Base-by-base conservation (phyloP, 2,113 vertebrate genomes). In the Prunella himalayana region DNA sequence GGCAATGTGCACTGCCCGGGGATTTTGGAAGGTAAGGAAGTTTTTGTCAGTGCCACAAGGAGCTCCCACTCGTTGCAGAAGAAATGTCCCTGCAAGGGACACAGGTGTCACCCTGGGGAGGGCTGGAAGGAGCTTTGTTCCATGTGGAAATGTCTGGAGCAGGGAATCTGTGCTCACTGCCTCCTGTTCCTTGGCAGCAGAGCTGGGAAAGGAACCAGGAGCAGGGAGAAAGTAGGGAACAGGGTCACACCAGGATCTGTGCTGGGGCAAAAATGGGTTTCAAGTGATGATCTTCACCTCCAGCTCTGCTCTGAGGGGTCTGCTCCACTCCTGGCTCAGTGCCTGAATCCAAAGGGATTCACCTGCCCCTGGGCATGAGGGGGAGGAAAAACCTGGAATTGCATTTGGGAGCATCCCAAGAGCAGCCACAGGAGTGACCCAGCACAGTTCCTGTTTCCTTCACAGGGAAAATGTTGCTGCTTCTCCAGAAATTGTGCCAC, bases 11-110 rank as follows among this genome's bases (percentile, higher is more conserved):
- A 21, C 15, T 24, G 27, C 68, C 68, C 1, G 61, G 53, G 16
- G 11, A 5, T 17, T 60, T 51, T 11, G 39, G 45, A 22, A 53
- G 39, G 39, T 3, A 1, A 68, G 61, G 63, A 9, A 3, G 3
- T 25, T 45, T 76, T 13, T 35, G 30, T 9, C 0, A 0, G 18
- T 18, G 42, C 41, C 20, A 13, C 30, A 4, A 13, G 64, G 24
- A 84, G n/a, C 28, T 88, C 8, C 37, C 23, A 0, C 45, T 75
- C 41, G 1, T 53, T 50, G 22, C 24, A 14, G 3, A 33, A 5
- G 2, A 27, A 1, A 3, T 25, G 23, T 20, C 47, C 5, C 11
- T 35, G 56, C 5, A 1, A 30, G 51, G 61, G 56, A 16, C 31
- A 6, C 25, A 1, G 44, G 49, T 51, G 9, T 25, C 18, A 23